Evolutionary conservation across 2,113 vertebrate species (phyloP).

Genomic region (Pelusios castaneus): DNA sequence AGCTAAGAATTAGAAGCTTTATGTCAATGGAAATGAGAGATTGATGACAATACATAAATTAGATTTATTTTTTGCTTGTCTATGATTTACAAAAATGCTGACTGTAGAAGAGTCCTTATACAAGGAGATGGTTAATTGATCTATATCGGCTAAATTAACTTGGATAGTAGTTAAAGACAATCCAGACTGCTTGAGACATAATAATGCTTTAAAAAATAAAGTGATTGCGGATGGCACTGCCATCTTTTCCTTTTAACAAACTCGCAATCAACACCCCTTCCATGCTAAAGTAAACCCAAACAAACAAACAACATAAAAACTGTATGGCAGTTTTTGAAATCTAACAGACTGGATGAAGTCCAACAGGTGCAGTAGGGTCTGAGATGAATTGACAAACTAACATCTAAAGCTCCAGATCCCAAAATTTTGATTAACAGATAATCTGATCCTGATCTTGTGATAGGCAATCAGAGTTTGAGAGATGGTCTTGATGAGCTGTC

Average conservation of each 20-base stretch:
- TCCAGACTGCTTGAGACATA: fast-evolving
- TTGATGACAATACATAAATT: background rate
- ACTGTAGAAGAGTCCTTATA: background rate
- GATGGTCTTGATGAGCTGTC: background rate
- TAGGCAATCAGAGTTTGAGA: background rate
- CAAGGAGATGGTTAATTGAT: background rate
- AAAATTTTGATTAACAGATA: background rate
- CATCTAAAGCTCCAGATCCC: fast-evolving
- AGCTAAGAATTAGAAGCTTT: background rate
- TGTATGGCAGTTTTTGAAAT: too few species aligned
- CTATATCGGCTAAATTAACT: background rate
- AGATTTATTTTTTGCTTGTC: too few species aligned
- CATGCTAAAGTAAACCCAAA: background rate
- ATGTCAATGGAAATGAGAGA: background rate
- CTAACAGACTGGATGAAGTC: background rate
- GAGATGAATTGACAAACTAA: fast-evolving
- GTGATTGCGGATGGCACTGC: background rate
- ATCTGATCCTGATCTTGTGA: fast-evolving
- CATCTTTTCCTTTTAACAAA: background rate
- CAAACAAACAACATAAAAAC: too few species aligned
- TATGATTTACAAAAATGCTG: background rate
- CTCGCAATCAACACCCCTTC: background rate
- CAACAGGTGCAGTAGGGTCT: background rate
- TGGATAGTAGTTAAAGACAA: background rate
- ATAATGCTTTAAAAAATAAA: fast-evolving